A percentile compares a stretch with the other conserved stretches of the same genome.
These are phyloP conservation scores for Microtus richardsoni DNA, from an alignment of 2,113 vertebrate species.

Conservation along the genomic window DNA sequence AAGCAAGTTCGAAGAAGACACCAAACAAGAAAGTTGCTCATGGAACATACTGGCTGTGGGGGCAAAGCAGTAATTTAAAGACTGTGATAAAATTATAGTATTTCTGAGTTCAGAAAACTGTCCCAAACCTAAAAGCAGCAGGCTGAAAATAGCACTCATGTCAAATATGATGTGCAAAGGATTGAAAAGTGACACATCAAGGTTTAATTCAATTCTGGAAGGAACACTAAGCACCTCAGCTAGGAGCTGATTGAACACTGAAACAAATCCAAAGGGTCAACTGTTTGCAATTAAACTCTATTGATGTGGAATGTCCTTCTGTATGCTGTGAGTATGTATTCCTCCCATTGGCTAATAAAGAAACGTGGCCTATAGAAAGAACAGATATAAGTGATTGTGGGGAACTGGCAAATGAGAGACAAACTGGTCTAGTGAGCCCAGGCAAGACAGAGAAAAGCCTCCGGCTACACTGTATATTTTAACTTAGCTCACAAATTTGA, in stretches of 20 bases:
- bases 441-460: too few species aligned
- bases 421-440: too few species aligned
- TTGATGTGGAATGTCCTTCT: too few species aligned
- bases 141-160: background rate
- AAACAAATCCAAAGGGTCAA: background rate
- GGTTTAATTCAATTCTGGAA: background rate
- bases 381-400: too few species aligned
- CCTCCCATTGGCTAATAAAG: too few species aligned
- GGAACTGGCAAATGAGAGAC: too few species aligned
- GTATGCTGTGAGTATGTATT: too few species aligned
- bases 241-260: background rate
- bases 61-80: background rate
- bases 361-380: too few species aligned
- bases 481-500: conserved; percentile 11
- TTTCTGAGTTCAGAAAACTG: conserved; percentile 2
- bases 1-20: background rate
- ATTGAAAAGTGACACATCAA: background rate
- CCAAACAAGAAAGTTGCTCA: background rate
- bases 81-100: background rate
- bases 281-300: background rate
- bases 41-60: background rate
- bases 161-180: background rate
- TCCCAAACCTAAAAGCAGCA: conserved; percentile 9
- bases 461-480: background rate
- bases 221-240: background rate